Evolutionary conservation across 1,140 invertebrate species (phyloP).

Genomic region (Diplogasteroides magnus): DNA sequence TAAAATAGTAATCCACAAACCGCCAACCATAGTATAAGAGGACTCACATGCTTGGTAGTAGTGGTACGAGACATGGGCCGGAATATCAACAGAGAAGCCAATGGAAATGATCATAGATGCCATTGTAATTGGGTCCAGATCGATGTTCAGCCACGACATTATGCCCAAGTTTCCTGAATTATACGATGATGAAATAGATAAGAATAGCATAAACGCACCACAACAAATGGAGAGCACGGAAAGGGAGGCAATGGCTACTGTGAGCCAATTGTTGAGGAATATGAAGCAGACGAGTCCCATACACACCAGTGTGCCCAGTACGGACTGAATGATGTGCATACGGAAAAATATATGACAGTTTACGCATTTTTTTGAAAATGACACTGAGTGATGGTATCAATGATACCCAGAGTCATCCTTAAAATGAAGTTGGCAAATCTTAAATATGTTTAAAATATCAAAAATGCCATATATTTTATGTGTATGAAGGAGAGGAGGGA

Average conservation of each 20-base stretch:
- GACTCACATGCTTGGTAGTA: conserved; percentile 58
- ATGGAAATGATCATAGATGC: conserved; percentile 59
- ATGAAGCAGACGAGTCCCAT: conserved; percentile 56
- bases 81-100: conserved; percentile 59
- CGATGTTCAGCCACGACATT: conserved; percentile 55
- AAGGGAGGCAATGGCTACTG: conserved; percentile 56
- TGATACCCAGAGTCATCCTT: conserved; percentile 54
- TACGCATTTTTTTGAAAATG: conserved; percentile 58
- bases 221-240: conserved; percentile 57
- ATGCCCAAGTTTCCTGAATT: conserved; percentile 56
- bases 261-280: conserved; percentile 57
- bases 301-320: conserved; percentile 48
- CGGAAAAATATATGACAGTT: no score
- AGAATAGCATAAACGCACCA: conserved; percentile 21
- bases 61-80: conserved; percentile 58
- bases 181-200: background rate
- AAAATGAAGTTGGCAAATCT: conserved; percentile 54
- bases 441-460: conserved; percentile 36
- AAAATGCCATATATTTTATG: background rate
- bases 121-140: conserved; percentile 59
- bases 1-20: no score
- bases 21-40: no score
- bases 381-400: conserved; percentile 57
- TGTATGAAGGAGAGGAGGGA: no score
- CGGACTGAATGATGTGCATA: conserved; percentile 40